These are phyloP conservation scores for Glyphotaelius pellucidus DNA, from an alignment of 2,888 invertebrate genomes.

Conservation along the genomic window DNA sequence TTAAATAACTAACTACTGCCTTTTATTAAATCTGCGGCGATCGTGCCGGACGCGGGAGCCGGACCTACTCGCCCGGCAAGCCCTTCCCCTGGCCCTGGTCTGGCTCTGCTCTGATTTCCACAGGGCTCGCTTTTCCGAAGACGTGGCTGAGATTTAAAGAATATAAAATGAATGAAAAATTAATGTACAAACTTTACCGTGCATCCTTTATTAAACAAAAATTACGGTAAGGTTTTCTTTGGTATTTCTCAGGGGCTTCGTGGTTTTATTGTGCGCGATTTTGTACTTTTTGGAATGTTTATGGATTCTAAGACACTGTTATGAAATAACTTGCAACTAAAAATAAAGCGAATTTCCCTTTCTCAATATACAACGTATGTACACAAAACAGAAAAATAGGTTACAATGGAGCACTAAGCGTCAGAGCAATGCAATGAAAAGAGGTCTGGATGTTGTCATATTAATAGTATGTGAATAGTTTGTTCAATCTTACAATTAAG, in stretches of 20 bases:
- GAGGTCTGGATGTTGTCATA: too few relatives aligned
- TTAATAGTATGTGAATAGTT: too few relatives aligned
- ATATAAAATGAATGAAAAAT: background rate
- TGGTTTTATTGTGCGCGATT: too few relatives aligned
- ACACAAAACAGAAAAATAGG: too few relatives aligned
- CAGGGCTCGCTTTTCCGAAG: background rate
- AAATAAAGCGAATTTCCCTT: background rate
- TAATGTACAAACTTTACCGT: background rate
- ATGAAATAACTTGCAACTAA: background rate
- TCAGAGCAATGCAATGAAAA: too few relatives aligned
- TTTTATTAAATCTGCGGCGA: slow-evolving; percentile 57
- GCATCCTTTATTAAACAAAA: background rate
- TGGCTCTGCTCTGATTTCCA: background rate
- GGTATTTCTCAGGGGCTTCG: too few relatives aligned
- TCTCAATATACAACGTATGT: too few relatives aligned
- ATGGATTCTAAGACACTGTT: background rate
- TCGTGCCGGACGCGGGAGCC: slow-evolving; percentile 37
- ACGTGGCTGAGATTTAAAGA: slow-evolving; percentile 28
- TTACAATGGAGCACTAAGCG: too few relatives aligned
- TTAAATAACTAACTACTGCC: slow-evolving; percentile 50
- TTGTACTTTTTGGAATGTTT: too few relatives aligned
- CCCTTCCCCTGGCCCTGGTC: background rate
- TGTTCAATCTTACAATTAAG: too few relatives aligned
- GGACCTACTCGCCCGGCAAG: background rate
- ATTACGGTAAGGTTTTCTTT: background rate